phyloP scores from a whole-genome alignment of 2,797 vertebrate species.

The Leuciscus waleckii region DNA sequence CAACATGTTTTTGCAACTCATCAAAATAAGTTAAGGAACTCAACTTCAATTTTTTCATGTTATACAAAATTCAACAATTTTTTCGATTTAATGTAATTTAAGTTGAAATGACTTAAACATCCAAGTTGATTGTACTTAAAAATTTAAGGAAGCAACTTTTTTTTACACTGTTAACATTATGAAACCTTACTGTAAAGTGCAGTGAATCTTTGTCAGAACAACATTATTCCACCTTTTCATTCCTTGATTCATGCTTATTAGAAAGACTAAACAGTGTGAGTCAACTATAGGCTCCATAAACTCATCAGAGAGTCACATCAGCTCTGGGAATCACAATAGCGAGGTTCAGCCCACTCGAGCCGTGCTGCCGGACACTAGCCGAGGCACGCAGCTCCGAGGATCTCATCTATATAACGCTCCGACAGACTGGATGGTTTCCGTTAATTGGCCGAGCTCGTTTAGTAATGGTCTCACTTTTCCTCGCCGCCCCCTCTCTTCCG shows the following conservation, averaged over 20 bases:
- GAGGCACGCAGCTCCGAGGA: constrained; percentile 31
- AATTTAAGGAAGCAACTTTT: background rate
- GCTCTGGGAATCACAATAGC: constrained; percentile 12
- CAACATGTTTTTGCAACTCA: background rate
- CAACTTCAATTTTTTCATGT: too few relatives aligned
- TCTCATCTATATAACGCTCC: constrained; percentile 53
- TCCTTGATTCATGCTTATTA: background rate
- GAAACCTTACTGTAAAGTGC: background rate
- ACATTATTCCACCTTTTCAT: constrained; percentile 3
- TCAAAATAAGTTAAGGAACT: background rate
- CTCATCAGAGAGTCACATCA: constrained; percentile 10
- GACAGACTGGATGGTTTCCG: constrained; percentile 79
- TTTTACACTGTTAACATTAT: background rate
- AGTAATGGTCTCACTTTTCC: constrained; percentile 86
- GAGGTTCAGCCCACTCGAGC: constrained; percentile 10
- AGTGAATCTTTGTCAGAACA: background rate
- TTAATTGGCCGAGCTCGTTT: constrained; percentile 79
- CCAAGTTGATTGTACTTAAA: background rate
- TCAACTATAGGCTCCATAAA: background rate
- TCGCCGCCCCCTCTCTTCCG: constrained; percentile 78
- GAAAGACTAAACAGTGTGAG: constrained; percentile 9
- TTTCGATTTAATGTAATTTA: too few relatives aligned
- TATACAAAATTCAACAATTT: too few relatives aligned
- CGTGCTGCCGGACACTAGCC: constrained; percentile 40
- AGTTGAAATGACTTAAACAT: background rate